Evolutionary conservation across 2,113 vertebrate genomes (phyloP).

Genomic region (Pipra filicauda): DNA sequence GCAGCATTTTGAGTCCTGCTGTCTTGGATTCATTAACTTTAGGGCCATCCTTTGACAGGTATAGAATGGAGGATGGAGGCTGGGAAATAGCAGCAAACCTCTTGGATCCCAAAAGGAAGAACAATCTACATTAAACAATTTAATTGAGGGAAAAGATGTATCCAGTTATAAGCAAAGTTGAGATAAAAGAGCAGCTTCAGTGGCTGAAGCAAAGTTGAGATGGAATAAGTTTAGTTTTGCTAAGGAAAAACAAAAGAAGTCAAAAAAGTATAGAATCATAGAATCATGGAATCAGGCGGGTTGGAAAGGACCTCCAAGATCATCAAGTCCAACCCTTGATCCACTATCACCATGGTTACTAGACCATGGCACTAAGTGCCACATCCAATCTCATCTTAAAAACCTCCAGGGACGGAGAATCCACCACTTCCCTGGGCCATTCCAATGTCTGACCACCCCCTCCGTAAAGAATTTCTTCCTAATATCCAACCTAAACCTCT

Average conservation of each 20-base stretch:
- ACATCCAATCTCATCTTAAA: too few species aligned
- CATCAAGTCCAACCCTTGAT: too few species aligned
- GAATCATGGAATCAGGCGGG: too few species aligned
- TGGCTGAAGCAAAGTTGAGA: not conserved
- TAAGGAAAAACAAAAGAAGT: not conserved
- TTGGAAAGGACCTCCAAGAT: too few species aligned
- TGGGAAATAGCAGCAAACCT: not conserved
- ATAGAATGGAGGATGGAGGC: not conserved
- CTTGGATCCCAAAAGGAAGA: not conserved
- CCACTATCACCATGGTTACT: too few species aligned
- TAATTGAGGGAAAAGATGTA: not conserved
- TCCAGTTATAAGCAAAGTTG: not conserved
- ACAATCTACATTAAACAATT: not conserved
- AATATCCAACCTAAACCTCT: too few species aligned
- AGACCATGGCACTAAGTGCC: too few species aligned
- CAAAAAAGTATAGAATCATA: not conserved
- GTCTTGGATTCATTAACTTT: conserved; percentile 23
- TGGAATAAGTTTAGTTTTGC: not conserved
- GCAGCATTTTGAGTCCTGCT: not conserved
- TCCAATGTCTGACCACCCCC: too few species aligned
- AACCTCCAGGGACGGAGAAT: too few species aligned
- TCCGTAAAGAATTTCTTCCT: too few species aligned
- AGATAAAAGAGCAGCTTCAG: not conserved
- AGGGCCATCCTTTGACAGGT: conserved; percentile 9
- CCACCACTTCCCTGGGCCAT: too few species aligned